Conservation (phyloP, 2,888 invertebrate species). For the Amphiduros pacificus region DNA sequence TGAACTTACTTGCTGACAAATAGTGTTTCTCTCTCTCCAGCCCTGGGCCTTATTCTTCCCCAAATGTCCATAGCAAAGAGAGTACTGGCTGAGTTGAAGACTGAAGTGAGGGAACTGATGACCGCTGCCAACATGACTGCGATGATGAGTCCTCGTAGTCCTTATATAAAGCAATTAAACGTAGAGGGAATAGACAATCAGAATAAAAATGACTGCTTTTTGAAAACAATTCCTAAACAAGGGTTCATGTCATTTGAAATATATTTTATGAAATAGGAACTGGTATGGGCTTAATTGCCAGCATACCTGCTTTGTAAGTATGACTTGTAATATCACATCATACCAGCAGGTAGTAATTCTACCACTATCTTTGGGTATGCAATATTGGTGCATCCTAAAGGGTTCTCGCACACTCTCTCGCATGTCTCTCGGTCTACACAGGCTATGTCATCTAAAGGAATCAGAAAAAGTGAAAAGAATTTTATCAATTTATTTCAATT, state of each 20-base stretch:
- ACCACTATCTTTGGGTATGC: slow-evolving; percentile 63
- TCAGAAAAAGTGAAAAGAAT: not conserved
- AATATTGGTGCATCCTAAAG: slow-evolving; percentile 61
- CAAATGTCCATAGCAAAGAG: slow-evolving; percentile 31
- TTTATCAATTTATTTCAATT: no score
- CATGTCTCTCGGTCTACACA: slow-evolving; percentile 61
- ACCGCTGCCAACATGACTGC: slow-evolving; percentile 30
- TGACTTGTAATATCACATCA: no score
- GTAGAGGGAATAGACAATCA: no score
- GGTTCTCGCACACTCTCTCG: slow-evolving; percentile 57
- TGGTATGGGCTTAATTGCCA: no score
- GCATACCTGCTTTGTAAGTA: no score
- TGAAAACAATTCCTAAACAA: no score
- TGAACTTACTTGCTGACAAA: slow-evolving; percentile 29
- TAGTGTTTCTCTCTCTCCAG: slow-evolving; percentile 24
- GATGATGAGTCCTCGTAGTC: slow-evolving; percentile 23
- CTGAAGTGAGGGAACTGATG: slow-evolving; percentile 29
- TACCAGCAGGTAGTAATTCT: slow-evolving; percentile 59
- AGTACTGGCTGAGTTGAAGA: slow-evolving; percentile 30
- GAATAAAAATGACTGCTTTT: no score
- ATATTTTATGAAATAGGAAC: no score
- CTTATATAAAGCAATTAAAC: no score
- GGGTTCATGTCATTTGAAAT: no score
- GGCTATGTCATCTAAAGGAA: slow-evolving; percentile 60
- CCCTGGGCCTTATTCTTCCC: slow-evolving; percentile 19